These are phyloP conservation scores for Drosophila sproati DNA, from an alignment of 1,140 invertebrate species.

Conservation along the genomic window DNA sequence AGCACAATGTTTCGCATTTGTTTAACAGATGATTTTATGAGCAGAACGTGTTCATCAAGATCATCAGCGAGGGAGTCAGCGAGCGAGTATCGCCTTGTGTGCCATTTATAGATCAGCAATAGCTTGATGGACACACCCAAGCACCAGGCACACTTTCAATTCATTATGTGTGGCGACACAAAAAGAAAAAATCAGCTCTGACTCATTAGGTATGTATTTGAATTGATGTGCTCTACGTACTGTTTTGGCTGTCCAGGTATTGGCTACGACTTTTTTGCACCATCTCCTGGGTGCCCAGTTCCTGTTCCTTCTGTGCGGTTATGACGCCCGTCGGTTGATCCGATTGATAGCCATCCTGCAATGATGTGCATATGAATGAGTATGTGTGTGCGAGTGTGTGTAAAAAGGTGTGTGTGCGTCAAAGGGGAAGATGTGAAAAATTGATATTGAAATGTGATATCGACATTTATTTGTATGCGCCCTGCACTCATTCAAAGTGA, in stretches of 20 bases:
- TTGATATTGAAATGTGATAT: constrained; percentile 23
- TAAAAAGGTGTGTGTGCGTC: neutral
- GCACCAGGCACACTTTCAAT: neutral
- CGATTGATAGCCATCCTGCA: constrained; percentile 55
- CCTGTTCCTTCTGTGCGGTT: constrained; percentile 53
- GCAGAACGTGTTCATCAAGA: constrained; percentile 66
- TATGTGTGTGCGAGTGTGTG: neutral
- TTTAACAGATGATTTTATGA: constrained; percentile 73
- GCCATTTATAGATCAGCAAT: constrained; percentile 38
- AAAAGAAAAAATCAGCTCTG: too few relatives aligned
- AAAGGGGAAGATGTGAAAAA: neutral
- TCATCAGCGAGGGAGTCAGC: constrained; percentile 44
- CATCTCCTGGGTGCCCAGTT: constrained; percentile 42
- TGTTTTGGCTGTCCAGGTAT: constrained; percentile 36
- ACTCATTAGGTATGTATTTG: too few relatives aligned
- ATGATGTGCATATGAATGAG: neutral
- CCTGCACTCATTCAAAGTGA: too few relatives aligned
- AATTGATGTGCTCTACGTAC: constrained; percentile 51
- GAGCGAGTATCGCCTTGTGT: constrained; percentile 13
- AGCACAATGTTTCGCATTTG: constrained; percentile 53
- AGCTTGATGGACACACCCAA: neutral
- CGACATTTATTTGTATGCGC: neutral
- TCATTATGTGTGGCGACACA: neutral
- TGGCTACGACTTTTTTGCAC: constrained; percentile 33
- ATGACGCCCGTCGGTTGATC: constrained; percentile 55